phyloP scores from a whole-genome alignment of 2,888 invertebrate genomes.

The Microctonus hyperodae region DNA sequence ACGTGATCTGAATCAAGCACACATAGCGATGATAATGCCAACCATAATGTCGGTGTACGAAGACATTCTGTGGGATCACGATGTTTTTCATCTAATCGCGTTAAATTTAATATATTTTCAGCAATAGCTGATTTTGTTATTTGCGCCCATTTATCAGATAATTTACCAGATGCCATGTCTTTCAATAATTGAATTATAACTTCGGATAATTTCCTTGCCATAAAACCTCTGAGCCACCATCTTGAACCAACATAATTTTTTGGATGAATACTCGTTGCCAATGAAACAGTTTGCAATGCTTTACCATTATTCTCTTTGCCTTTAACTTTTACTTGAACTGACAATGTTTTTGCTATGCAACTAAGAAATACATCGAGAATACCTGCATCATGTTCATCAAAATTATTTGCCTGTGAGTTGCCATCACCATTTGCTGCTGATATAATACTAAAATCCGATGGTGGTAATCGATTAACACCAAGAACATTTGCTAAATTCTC shows the following conservation, averaged over 20 bases:
- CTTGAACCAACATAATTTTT: conserved; percentile 66
- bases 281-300: conserved; percentile 65
- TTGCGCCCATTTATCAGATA: conserved; percentile 85
- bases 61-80: conserved; percentile 81
- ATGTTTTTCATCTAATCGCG: conserved; percentile 79
- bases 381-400: conserved; percentile 71
- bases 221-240: conserved; percentile 90
- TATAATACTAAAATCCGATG: conserved; percentile 79
- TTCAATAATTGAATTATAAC: conserved; percentile 86
- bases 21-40: conserved; percentile 91
- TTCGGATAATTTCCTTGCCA: conserved; percentile 85
- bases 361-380: conserved; percentile 89
- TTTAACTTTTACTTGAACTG: conserved; percentile 86
- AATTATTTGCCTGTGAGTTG: conserved; percentile 61
- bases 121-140: conserved; percentile 90
- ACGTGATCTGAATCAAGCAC: conserved; percentile 92
- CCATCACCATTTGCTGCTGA: conserved; percentile 66
- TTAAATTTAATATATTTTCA: conserved; percentile 83
- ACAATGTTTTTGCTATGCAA: conserved; percentile 89
- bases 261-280: conserved; percentile 69
- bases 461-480: conserved; percentile 75
- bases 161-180: conserved; percentile 90
- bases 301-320: conserved; percentile 67
- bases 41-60: conserved; percentile 86
- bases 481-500: conserved; percentile 80